Conservation (phyloP, 2,888 invertebrate genomes). For the Apamea epomidion region DNA sequence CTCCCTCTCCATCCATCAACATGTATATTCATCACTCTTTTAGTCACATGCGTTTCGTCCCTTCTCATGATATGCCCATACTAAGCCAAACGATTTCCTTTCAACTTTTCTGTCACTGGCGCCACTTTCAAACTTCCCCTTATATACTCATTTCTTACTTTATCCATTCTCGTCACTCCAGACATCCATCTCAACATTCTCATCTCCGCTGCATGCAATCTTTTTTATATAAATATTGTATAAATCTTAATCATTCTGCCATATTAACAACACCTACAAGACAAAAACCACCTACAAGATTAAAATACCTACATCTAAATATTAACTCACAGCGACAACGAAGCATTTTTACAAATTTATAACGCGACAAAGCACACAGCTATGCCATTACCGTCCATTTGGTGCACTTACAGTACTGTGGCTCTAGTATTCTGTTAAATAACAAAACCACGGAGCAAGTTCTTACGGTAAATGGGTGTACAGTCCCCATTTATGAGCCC, state of each 20-base stretch:
- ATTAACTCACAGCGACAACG: not conserved
- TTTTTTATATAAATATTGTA: no score
- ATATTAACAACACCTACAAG: not conserved
- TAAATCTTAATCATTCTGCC: not conserved
- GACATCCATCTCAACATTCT: no score
- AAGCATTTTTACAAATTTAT: constrained; percentile 68
- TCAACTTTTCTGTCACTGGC: no score
- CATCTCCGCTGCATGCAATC: no score
- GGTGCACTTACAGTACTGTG: constrained; percentile 72
- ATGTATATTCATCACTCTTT: no score
- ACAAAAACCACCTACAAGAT: constrained; percentile 8
- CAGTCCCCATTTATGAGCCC: constrained; percentile 67
- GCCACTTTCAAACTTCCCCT: no score
- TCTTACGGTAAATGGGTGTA: constrained; percentile 63
- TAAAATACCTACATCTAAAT: not conserved
- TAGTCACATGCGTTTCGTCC: no score
- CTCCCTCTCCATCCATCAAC: no score
- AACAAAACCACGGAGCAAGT: constrained; percentile 70
- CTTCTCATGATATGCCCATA: no score
- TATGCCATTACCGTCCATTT: constrained; percentile 74
- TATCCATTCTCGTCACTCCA: no score
- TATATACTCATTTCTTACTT: no score
- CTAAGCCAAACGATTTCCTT: no score
- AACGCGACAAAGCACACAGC: constrained; percentile 62
- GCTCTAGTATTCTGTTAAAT: constrained; percentile 69